phyloP scores from a whole-genome alignment of 2,888 invertebrate species.

The Melinaea marsaeus region DNA sequence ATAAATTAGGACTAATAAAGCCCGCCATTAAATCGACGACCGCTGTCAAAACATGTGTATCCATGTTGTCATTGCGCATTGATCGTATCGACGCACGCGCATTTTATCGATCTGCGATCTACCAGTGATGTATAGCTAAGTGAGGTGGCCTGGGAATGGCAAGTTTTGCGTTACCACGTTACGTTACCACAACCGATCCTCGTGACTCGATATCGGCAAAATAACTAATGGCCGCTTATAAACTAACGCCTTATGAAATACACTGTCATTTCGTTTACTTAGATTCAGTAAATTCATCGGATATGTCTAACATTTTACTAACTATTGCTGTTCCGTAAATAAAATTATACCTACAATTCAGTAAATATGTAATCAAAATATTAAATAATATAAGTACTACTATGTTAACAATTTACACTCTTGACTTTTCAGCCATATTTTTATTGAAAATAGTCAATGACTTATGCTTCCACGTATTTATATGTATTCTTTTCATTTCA shows the following conservation, averaged over 20 bases:
- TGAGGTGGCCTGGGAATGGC: conserved; percentile 24
- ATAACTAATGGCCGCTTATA: conserved; percentile 28
- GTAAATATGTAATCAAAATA: too few species aligned
- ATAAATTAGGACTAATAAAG: conserved; percentile 22
- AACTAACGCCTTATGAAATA: conserved; percentile 28
- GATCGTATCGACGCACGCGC: conserved; percentile 32
- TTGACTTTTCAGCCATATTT: too few species aligned
- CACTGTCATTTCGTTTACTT: conserved; percentile 14
- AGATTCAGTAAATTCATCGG: conserved; percentile 6
- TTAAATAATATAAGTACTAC: too few species aligned
- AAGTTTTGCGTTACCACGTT: conserved; percentile 18
- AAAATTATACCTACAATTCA: too few species aligned
- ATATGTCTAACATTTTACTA: neutral
- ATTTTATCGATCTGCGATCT: conserved; percentile 28
- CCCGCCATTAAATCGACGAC: conserved; percentile 27
- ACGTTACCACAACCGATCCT: conserved; percentile 19
- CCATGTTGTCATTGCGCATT: conserved; percentile 26
- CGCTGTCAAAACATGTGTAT: conserved; percentile 33
- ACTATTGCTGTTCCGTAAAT: too few species aligned
- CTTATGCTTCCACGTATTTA: too few species aligned
- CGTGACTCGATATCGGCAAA: conserved; percentile 21
- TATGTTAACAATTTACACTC: too few species aligned
- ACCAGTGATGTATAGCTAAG: conserved; percentile 30
- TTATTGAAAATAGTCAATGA: too few species aligned
- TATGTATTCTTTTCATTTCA: too few species aligned